Percentiles rank a stretch among this genome's conserved stretches.
phyloP scores from a whole-genome alignment of 1,140 invertebrate genomes.

The Trichonephila clavipes region DNA sequence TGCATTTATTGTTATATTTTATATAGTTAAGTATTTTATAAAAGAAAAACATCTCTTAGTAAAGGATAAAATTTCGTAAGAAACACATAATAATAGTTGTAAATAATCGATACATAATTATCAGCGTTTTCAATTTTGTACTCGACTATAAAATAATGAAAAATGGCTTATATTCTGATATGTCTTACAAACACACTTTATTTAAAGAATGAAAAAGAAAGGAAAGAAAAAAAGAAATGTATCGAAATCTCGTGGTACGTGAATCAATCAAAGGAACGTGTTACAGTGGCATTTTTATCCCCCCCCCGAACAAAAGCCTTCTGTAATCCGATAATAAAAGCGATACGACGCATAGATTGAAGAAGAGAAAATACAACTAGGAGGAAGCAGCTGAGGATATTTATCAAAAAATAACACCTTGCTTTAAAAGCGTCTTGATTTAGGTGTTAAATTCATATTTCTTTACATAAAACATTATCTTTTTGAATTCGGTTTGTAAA shows the following conservation, averaged over 20 bases:
- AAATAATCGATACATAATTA: too few relatives aligned
- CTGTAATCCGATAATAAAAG: conserved; percentile 64
- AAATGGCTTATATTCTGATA: background rate
- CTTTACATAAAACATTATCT: background rate
- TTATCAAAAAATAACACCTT: conserved; percentile 71
- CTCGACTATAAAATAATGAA: background rate
- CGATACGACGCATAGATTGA: background rate
- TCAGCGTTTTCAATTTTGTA: too few relatives aligned
- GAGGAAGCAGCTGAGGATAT: conserved; percentile 9
- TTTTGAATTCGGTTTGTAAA: background rate
- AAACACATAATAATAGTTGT: too few relatives aligned
- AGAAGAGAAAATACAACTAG: background rate
- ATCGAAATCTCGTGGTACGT: conserved; percentile 28
- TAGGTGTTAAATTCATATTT: conserved; percentile 28
- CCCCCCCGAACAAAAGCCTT: conserved; percentile 14
- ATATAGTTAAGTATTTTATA: too few relatives aligned
- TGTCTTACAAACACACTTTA: background rate
- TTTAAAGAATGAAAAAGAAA: conserved; percentile 1
- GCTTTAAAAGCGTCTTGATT: background rate
- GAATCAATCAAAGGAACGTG: conserved; percentile 66
- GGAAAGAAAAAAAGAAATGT: background rate
- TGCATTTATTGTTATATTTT: too few relatives aligned
- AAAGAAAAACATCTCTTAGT: too few relatives aligned
- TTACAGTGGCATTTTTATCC: conserved; percentile 55
- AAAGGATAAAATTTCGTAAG: too few relatives aligned